Conservation (phyloP, 2,113 vertebrate genomes). For the Campylomormyrus tamandua region DNA sequence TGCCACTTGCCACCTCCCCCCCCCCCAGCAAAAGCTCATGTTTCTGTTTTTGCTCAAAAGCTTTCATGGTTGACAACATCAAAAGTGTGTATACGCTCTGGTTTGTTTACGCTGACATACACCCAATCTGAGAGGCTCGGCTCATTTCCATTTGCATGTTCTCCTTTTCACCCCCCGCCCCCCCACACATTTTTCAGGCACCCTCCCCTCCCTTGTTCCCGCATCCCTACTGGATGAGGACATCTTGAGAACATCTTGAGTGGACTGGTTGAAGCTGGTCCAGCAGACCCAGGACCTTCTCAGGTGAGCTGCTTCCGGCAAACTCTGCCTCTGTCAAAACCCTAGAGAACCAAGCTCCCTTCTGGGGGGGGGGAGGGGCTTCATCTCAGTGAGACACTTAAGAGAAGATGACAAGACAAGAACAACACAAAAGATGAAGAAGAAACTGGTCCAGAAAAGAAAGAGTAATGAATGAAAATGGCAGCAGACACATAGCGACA, state of each 20-base stretch:
- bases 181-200: no score
- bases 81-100: slow-evolving; percentile 53
- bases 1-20: slow-evolving; percentile 36
- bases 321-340: neutral
- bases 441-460: neutral
- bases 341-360: neutral
- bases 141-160: slow-evolving; percentile 35
- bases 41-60: slow-evolving; percentile 49
- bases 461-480: neutral
- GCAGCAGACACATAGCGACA: neutral
- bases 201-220: neutral
- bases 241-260: neutral
- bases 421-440: neutral
- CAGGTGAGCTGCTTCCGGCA: neutral
- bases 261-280: neutral
- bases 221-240: neutral
- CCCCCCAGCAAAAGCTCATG: slow-evolving; percentile 43
- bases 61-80: slow-evolving; percentile 59
- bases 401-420: neutral
- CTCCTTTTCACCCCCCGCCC: neutral
- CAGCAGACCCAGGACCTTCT: neutral
- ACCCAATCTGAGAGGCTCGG: slow-evolving; percentile 24
- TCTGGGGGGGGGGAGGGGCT: neutral
- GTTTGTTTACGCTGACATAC: slow-evolving; percentile 57
- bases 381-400: neutral